Evolutionary conservation across 2,113 vertebrate genomes (phyloP), one percentile per base, ranked within the genome.

Genomic region (Equus quagga): DNA sequence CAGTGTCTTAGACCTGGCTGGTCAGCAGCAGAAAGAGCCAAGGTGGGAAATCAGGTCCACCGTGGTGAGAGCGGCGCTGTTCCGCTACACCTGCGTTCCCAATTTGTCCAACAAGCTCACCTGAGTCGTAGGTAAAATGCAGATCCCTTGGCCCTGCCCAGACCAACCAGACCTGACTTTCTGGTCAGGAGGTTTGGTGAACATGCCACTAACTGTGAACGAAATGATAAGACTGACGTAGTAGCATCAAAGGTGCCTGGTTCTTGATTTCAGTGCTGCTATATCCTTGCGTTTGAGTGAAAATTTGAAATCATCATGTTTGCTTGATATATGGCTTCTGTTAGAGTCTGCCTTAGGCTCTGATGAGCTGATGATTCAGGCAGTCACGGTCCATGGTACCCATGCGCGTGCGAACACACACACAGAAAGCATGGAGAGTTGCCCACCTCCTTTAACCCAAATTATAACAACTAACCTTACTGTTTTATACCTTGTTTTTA

Each of bases 111-210:
- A 11, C 3, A 17, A 62, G 23, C 36, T 24, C 31, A 15, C n/a
- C 6, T 0, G 21, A 82, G 51, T 1, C 31, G 31, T 17, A 44
- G 65, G 23, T 56, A 26, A 75, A 75, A 51, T 31, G 14, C 31
- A 78, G 75, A n/a, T n/a, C 58, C 26, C n/a, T n/a, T 1, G 0
- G n/a, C 28, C 51, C 65, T 8, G 10, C 31, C 67, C 36, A 33
- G 36, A 41, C 2, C 21, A 26, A 4, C 13, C 0, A 0, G 51
- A 8, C 31, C 72, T 2, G 19, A 28, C 69, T 73, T 49, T 84
- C n/a, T 10, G 12, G 2, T 51, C 49, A 62, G 73, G 58, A 86
- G 75, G 41, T 33, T 69, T n/a, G 81, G 49, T 14, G 62, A 62
- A 28, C n/a, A 44, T 10, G 31, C 13, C 0, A 5, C 1, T 24